Conservation (phyloP, 2,888 invertebrate genomes). For the Yponomeuta malinellus region DNA sequence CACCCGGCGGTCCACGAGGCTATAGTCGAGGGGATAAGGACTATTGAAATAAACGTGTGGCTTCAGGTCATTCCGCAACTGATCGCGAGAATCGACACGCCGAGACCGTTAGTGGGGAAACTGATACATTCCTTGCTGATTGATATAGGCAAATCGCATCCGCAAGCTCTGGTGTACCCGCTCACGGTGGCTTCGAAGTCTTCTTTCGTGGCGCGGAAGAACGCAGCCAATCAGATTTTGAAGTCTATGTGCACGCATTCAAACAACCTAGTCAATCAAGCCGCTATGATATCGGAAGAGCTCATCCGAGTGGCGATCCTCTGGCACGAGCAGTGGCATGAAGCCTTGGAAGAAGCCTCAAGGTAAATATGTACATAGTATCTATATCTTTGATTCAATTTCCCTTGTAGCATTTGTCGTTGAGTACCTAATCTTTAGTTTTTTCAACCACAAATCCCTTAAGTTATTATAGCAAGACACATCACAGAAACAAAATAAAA, state of each 20-base stretch:
- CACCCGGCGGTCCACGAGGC: slow-evolving; percentile 95
- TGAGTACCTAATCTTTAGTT: too few species aligned
- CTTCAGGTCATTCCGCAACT: slow-evolving; percentile 99
- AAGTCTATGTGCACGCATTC: slow-evolving; percentile 98
- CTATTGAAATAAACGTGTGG: slow-evolving; percentile 99
- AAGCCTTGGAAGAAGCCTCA: slow-evolving; percentile 96
- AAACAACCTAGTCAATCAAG: slow-evolving; percentile 93
- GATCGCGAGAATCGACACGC: slow-evolving; percentile 98
- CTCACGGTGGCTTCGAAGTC: slow-evolving; percentile 98
- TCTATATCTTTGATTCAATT: too few species aligned
- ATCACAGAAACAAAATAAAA: too few species aligned
- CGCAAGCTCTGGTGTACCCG: slow-evolving; percentile 98
- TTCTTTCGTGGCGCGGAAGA: slow-evolving; percentile 87
- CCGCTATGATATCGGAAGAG: slow-evolving; percentile 97
- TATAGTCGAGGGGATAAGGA: slow-evolving; percentile 91
- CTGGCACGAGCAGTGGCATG: slow-evolving; percentile 99
- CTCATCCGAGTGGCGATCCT: slow-evolving; percentile 97
- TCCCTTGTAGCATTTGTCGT: too few species aligned
- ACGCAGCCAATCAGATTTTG: slow-evolving; percentile 95
- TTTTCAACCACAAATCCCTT: too few species aligned
- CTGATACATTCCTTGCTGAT: slow-evolving; percentile 94
- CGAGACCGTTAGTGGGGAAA: slow-evolving; percentile 89
- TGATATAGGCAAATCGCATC: slow-evolving; percentile 98
- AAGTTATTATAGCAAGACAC: too few species aligned
- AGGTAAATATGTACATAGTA: slow-evolving; percentile 38